Base-by-base conservation (phyloP, 2,797 vertebrate genomes). In the Clangula hyemalis region DNA sequence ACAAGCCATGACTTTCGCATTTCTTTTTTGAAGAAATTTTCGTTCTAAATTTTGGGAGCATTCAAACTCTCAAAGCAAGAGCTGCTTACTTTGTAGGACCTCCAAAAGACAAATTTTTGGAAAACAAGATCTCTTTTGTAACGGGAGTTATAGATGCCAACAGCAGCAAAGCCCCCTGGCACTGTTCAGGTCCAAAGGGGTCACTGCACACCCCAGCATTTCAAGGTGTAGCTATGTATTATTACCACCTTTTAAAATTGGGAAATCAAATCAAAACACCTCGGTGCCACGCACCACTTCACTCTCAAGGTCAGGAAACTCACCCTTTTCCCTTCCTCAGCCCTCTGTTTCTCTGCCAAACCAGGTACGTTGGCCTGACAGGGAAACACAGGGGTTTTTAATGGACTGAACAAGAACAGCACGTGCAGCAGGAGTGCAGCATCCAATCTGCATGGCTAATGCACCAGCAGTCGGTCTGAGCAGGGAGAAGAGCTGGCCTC, bases 61-160 rank as follows among this genome's bases (percentile, higher is more conserved):
- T 5, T 9, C 20, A 30, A 75, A 60, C 56, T 53, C 68, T 66
- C 53, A 78, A 64, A 78, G 54, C 3, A 0, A 25, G 78, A 62
- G 8, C 51, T 45, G 11, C 39, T 71, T 8, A 4, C 24, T 92
- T 91, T 60, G 21, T 60, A 66, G 36, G 51, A 86, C 81, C 34
- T 73, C 80, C 51, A 90, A 68, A 93, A 73, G 66, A 22, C 60
- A 74, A 41, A 53, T 68, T 12, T 68, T 8, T 4, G 49, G 30
- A 75, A 93, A 75, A 61, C 5, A 64, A 73, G 68, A 72, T 83
- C n/a, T 86, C 38, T 73, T 77, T 75, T 91, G 9, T 39, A 38
- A 28, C 6, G 7, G 72, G 27, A 83, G 12, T 77, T 88, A 45
- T 10, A 64, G 66, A 64, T 1, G 1, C 15, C 32, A 89, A 25